These are phyloP conservation scores for Catharus fuscescens DNA, from an alignment of 2,113 vertebrate genomes.

Conservation along the genomic window DNA sequence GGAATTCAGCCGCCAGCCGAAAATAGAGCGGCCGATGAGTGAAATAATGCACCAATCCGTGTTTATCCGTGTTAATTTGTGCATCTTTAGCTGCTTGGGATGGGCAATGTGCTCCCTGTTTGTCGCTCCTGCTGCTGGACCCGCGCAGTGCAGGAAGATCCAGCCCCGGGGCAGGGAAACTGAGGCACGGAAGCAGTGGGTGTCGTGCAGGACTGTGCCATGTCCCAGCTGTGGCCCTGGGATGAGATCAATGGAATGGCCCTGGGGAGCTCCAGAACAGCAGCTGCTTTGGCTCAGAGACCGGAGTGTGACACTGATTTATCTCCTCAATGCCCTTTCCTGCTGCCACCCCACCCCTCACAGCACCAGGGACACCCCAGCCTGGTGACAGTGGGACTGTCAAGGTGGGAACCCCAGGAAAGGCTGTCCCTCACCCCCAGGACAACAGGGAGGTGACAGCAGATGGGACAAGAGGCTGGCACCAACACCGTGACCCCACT, in stretches of 20 bases:
- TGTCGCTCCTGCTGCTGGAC: not conserved
- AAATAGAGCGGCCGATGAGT: accelerated
- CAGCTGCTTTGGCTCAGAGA: not conserved
- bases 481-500: not conserved
- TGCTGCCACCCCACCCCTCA: accelerated
- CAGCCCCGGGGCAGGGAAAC: not conserved
- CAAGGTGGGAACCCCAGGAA: accelerated
- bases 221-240: accelerated
- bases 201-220: accelerated
- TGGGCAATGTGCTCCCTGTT: not conserved
- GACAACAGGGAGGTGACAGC: accelerated
- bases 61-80: accelerated
- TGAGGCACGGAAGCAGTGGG: not conserved
- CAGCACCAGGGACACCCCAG: not conserved
- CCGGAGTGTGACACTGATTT: accelerated
- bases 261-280: not conserved
- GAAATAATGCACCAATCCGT: accelerated
- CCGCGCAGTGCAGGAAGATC: accelerated
- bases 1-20: accelerated
- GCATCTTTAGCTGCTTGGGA: not conserved
- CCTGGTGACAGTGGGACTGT: accelerated
- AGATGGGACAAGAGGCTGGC: not conserved
- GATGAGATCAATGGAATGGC: accelerated
- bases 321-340: not conserved
- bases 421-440: not conserved